Conservation (phyloP, 2,797 vertebrate genomes). For the Galagoides demidoff region DNA sequence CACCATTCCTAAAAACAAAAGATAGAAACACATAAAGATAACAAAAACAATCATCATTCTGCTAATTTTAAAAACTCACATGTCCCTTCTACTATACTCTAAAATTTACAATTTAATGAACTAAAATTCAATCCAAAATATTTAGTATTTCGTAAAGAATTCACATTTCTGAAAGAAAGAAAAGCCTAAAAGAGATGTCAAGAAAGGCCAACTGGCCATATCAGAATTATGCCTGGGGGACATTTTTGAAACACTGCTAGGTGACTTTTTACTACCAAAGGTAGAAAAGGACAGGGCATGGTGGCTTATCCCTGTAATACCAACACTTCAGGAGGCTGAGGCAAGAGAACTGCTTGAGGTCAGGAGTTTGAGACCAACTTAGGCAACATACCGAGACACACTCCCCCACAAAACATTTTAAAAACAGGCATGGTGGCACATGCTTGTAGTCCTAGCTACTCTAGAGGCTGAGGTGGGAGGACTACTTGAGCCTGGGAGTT, state of each 20-base stretch:
- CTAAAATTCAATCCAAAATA: slow-evolving; percentile 59
- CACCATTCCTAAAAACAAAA: slow-evolving; percentile 94
- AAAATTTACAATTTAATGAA: slow-evolving; percentile 55
- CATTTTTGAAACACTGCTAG: slow-evolving; percentile 49
- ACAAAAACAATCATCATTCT: not conserved
- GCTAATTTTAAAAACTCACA: slow-evolving; percentile 35
- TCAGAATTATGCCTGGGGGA: not conserved
- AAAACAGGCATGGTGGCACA: no score
- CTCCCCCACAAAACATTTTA: no score
- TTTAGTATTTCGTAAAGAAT: slow-evolving; percentile 36
- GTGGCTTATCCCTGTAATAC: no score
- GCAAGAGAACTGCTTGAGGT: no score
- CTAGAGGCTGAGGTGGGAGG: no score
- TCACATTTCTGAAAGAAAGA: slow-evolving; percentile 30
- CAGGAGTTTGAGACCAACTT: no score
- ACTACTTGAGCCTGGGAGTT: no score
- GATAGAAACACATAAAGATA: not conserved
- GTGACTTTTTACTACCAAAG: slow-evolving; percentile 37
- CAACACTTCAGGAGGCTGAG: no score
- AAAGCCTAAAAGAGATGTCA: not conserved
- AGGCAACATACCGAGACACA: no score
- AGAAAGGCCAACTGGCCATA: slow-evolving; percentile 11
- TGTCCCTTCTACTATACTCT: not conserved
- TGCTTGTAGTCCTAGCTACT: no score
- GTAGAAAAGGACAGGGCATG: not conserved